Base-by-base conservation (phyloP, 2,113 vertebrate species). In the Carassius carassius region DNA sequence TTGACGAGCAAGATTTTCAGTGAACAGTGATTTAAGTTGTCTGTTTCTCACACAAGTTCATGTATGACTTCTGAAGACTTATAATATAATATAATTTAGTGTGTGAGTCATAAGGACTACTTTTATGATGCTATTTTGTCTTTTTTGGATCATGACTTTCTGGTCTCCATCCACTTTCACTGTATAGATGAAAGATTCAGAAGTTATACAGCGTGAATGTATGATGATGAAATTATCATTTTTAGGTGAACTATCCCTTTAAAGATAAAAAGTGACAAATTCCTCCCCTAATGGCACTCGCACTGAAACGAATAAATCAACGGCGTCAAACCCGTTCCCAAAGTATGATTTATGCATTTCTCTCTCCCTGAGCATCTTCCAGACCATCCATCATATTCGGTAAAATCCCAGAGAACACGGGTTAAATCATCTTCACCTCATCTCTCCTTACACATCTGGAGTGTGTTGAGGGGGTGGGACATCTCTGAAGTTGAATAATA, bases 341-440 rank as follows among this genome's bases (percentile, higher is more conserved):
- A 92, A 92, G 85, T 91, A 88, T 94, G 94, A 94, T 94, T 93
- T 92, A 94, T 94, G 91, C 86, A 85, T 84, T 83, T 92, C 87
- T 88, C 81, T 74, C 54, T 25, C 54, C n/a, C 56, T 90, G 92
- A 92, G 92, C 90, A 91, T 86, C 90, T 89, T 90, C 44, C 7
- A 58, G 0, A 13, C 74, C 88, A 86, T 87, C 85, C 65, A 87
- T 89, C 84, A 74, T 76, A 88, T 90, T 90, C 73, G 54, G 81
- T 83, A 77, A 85, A 84, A 62, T 79, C 79, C 67, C 78, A 84
- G 84, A 86, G 84, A 90, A 92, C 86, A 82, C 87, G 81, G 91
- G 92, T 91, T 94, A 92, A 94, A 91, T 91, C 91, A 85, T 49
- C 60, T 74, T 92, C 90, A 93, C 92, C 90, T 90, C 86, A 67